Conservation (phyloP, 2,797 vertebrate genomes). For the Enteromius afrohamiltoni region DNA sequence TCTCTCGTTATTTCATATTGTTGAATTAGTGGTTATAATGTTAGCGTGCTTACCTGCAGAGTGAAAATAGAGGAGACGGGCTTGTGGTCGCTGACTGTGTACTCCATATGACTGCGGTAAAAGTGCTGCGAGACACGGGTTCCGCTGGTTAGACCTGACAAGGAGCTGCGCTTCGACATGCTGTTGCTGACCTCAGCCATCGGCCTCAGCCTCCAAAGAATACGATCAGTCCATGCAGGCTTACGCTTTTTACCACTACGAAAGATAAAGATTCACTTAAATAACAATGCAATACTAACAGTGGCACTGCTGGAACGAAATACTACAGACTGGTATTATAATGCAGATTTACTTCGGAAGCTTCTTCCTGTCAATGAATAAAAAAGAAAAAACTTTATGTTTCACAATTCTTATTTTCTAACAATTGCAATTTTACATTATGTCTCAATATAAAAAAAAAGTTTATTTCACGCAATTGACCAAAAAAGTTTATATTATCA, state of each 20-base stretch:
- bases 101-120: slow-evolving; percentile 96
- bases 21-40: background rate
- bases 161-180: slow-evolving; percentile 70
- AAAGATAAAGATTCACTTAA: background rate
- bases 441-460: background rate
- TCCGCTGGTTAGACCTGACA: slow-evolving; percentile 72
- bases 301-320: background rate
- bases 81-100: slow-evolving; percentile 93
- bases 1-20: background rate
- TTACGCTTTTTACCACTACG: slow-evolving; percentile 94
- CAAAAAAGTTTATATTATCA: too few relatives aligned
- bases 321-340: background rate
- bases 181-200: slow-evolving; percentile 63
- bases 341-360: background rate
- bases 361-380: background rate
- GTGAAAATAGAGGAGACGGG: slow-evolving; percentile 94
- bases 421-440: background rate
- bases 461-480: too few relatives aligned
- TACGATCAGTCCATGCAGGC: slow-evolving; percentile 97
- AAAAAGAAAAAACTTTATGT: background rate
- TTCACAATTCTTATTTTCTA: background rate
- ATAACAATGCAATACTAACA: background rate
- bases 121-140: slow-evolving; percentile 88
- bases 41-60: slow-evolving; percentile 80
- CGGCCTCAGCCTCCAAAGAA: slow-evolving; percentile 91